Evolutionary conservation across 1,140 invertebrate genomes (phyloP).

Genomic region (Amyelois transitella): DNA sequence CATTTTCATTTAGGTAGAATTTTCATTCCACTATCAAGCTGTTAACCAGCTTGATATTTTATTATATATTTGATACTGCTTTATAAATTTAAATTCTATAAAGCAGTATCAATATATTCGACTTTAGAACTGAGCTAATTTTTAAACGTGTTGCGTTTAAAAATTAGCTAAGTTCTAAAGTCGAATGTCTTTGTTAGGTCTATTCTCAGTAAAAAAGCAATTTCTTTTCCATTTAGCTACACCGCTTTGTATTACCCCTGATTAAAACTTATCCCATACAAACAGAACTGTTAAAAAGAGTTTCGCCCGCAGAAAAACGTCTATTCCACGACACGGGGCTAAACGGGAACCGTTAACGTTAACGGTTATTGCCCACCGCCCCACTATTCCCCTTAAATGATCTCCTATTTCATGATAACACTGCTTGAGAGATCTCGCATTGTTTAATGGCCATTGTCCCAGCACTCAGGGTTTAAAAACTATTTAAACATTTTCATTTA

Average conservation of each 20-base stretch:
- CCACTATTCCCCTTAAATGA: conserved; percentile 53
- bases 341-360: conserved; percentile 44
- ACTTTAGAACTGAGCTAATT: background rate
- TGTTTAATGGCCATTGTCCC: conserved; percentile 9
- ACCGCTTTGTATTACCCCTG: background rate
- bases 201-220: too few species aligned
- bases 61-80: too few species aligned
- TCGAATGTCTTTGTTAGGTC: too few species aligned
- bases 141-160: background rate
- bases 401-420: conserved; percentile 55
- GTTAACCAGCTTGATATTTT: too few species aligned
- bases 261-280: conserved; percentile 5
- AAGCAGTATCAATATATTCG: too few species aligned
- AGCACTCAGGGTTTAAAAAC: conserved; percentile 9
- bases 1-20: background rate
- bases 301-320: conserved; percentile 29
- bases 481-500: background rate
- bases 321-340: conserved; percentile 30
- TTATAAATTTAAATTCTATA: too few species aligned
- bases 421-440: conserved; percentile 14
- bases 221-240: background rate
- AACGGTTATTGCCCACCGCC: conserved; percentile 54
- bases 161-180: background rate
- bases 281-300: conserved; percentile 22
- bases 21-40: background rate